Percentiles rank a stretch among this genome's conserved stretches.
Conservation (phyloP, 2,888 invertebrate genomes). For the Crioceris asparagi region DNA sequence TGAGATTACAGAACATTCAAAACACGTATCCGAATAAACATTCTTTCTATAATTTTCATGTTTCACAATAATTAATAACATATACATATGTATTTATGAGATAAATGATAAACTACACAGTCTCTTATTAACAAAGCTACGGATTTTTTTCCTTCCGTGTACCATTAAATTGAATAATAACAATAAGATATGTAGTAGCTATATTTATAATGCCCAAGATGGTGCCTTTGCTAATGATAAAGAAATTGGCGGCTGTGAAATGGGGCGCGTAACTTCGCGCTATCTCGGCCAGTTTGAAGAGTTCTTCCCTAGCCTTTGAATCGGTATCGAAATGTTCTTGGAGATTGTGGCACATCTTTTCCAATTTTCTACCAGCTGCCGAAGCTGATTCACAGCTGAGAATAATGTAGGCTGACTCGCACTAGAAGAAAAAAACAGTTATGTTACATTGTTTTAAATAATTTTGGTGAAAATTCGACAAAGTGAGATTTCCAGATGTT, state of each 20-base stretch:
- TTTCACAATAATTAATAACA: no score
- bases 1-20: no score
- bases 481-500: no score
- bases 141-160: no score
- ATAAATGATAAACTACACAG: no score
- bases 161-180: slow-evolving; percentile 11
- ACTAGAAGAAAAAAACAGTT: slow-evolving; percentile 7
- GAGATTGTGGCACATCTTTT: slow-evolving; percentile 6
- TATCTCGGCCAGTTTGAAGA: slow-evolving; percentile 8
- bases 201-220: slow-evolving; percentile 9
- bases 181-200: slow-evolving; percentile 11
- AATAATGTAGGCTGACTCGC: slow-evolving; percentile 4
- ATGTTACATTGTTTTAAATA: no score
- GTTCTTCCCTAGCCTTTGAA: slow-evolving; percentile 9
- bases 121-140: no score
- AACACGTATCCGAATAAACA: no score
- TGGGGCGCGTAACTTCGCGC: slow-evolving; percentile 5
- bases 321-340: slow-evolving; percentile 8
- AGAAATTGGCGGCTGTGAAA: slow-evolving; percentile 12
- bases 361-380: slow-evolving; percentile 2
- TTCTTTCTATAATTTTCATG: no score
- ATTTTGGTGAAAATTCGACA: no score
- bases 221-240: slow-evolving; percentile 10
- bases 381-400: slow-evolving; percentile 7
- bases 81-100: no score